Evolutionary conservation across 2,797 vertebrate species (phyloP).

Genomic region (Pitangus sulphuratus): DNA sequence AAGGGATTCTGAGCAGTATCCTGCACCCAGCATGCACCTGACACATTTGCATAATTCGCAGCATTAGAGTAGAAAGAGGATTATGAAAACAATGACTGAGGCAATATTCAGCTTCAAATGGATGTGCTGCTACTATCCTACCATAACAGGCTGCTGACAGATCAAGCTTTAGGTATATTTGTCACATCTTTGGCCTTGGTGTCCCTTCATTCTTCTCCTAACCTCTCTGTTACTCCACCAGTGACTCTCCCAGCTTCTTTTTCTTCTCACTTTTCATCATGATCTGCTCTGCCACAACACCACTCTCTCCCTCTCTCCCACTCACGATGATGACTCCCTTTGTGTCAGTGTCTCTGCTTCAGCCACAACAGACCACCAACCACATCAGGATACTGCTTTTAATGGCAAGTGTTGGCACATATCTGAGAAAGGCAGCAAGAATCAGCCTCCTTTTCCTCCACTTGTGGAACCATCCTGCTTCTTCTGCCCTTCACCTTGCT

Average conservation of each 20-base stretch:
- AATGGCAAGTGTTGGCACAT: neutral
- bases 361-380: neutral
- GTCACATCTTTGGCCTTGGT: neutral
- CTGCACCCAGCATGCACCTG: conserved; percentile 42
- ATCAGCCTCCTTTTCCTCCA: neutral
- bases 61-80: neutral
- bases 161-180: neutral
- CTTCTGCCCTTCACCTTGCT: neutral
- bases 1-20: neutral
- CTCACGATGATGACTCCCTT: neutral
- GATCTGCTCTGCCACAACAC: neutral
- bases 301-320: neutral
- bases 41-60: conserved; percentile 27
- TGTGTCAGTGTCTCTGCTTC: neutral
- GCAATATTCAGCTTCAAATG: neutral
- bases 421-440: neutral
- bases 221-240: neutral
- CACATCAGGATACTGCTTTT: neutral
- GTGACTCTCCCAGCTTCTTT: neutral
- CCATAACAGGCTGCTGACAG: neutral
- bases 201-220: neutral
- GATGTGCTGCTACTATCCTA: neutral
- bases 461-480: neutral
- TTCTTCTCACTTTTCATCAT: neutral
- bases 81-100: conserved; percentile 26